phyloP scores from a whole-genome alignment of 1,140 invertebrate genomes.

The Diabrotica virgifera region DNA sequence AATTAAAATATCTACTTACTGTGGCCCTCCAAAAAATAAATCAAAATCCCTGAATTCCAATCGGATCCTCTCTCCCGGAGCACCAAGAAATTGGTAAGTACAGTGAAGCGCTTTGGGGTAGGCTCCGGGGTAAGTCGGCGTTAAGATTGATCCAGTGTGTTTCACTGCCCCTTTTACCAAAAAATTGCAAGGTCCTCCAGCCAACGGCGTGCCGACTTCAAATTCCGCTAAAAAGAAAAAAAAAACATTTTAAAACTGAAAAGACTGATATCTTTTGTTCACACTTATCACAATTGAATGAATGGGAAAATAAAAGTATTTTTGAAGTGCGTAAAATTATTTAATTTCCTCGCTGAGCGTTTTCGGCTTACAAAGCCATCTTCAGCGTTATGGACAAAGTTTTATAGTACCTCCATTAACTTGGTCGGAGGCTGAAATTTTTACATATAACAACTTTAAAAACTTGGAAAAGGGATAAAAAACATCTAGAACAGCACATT shows the following conservation, averaged over 20 bases:
- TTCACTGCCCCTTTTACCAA: constrained; percentile 73
- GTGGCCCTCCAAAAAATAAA: constrained; percentile 96
- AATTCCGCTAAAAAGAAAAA: constrained; percentile 66
- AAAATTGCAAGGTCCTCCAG: constrained; percentile 78
- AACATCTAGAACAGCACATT: no score
- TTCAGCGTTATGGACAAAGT: background rate
- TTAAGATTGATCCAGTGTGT: constrained; percentile 80
- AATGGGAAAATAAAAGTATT: no score
- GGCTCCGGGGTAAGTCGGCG: constrained; percentile 97
- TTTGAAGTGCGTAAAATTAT: no score
- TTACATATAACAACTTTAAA: no score
- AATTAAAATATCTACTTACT: constrained; percentile 74
- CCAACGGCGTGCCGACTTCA: constrained; percentile 83
- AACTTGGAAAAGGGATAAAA: no score
- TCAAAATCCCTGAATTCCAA: constrained; percentile 98
- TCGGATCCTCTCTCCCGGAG: constrained; percentile 83
- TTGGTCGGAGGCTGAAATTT: no score
- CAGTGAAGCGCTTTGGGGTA: constrained; percentile 96
- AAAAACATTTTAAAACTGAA: constrained; percentile 8
- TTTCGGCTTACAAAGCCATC: no score
- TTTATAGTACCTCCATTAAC: no score
- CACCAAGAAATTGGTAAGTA: constrained; percentile 92
- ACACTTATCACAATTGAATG: no score
- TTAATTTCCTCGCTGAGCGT: no score
- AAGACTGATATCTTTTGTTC: constrained; percentile 7